These are phyloP conservation scores for western clawed frog (Xenopus tropicalis) DNA, from an alignment of 2,113 vertebrate genomes.

Conservation along the genomic window UCB_Xtro_10.0 CM004447.2:30621001-30621500, in stretches of 20 bases:
- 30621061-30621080: too few relatives aligned
- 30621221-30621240: constrained; percentile 37
- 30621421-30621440: constrained; percentile 20
- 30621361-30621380: constrained; percentile 12
- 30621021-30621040: too few relatives aligned
- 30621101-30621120: too few relatives aligned
- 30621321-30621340: constrained; percentile 20
- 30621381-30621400: constrained; percentile 21
- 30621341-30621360: constrained; percentile 28
- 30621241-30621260: constrained; percentile 8
- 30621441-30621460: constrained; percentile 18
- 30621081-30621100: too few relatives aligned
- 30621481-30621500: constrained; percentile 10
- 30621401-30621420: constrained; percentile 11
- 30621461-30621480: constrained; percentile 12
- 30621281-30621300: constrained; percentile 26
- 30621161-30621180: constrained; percentile 16
- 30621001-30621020: too few relatives aligned
- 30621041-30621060: too few relatives aligned
- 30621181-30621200: constrained; percentile 21
- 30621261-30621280: constrained; percentile 11
- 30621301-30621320: constrained; percentile 42
- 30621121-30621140: not conserved
- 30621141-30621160: not conserved
- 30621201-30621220: constrained; percentile 18